Conservation (phyloP, 35 echinoderm and acorn worm genomes). For the Apostichopus japonicus region DNA sequence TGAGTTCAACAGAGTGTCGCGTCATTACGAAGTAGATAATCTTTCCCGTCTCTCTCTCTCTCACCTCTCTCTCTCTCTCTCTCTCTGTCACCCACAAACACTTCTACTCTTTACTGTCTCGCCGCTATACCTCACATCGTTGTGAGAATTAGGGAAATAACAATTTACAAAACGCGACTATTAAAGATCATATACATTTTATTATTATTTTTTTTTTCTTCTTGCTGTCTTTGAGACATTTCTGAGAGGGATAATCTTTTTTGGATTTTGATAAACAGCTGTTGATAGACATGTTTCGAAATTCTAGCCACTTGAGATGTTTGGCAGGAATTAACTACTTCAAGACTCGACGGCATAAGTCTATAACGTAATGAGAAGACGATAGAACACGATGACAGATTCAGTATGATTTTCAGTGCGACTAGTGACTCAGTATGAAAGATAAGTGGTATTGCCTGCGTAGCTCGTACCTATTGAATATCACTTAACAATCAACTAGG, state of each 20-base stretch:
- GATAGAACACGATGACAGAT: background rate
- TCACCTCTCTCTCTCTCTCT: background rate
- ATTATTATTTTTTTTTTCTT: no score
- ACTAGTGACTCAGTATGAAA: no score
- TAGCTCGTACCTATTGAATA: no score
- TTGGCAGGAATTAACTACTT: slow-evolving; percentile 45
- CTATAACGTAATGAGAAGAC: background rate
- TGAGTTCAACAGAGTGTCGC: background rate
- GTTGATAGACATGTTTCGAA: slow-evolving; percentile 41
- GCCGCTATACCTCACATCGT: background rate
- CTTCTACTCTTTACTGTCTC: no score
- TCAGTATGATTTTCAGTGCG: background rate
- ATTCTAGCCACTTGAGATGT: slow-evolving; percentile 32
- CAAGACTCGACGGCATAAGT: slow-evolving; percentile 7
- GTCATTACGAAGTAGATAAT: background rate
- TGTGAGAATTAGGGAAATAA: slow-evolving; percentile 1
- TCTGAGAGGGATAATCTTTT: background rate
- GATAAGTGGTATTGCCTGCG: no score
- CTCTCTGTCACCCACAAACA: no score
- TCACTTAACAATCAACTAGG: no score
- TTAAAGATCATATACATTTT: slow-evolving; percentile 13
- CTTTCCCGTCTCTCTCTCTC: background rate
- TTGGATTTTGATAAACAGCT: background rate
- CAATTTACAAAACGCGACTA: background rate
- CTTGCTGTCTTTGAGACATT: background rate